Conservation (phyloP, 35 echinoderm and acorn worm species). For the Ptychodera flava region DNA sequence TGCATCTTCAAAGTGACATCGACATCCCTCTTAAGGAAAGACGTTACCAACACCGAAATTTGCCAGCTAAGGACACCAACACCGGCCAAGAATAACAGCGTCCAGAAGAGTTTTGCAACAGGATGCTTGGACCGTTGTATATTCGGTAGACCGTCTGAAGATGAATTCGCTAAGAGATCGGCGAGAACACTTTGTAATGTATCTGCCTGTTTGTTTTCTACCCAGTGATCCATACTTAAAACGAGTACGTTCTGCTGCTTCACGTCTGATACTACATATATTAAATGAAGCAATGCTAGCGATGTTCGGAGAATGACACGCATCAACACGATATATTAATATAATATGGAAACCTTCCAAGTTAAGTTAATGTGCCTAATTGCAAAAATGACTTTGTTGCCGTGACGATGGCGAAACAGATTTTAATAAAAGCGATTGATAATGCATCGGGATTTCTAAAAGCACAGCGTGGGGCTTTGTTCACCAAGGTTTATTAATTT, state of each 20-base stretch:
- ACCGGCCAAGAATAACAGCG: conserved; percentile 5
- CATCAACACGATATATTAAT: too few species aligned
- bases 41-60: background rate
- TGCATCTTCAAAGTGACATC: conserved; percentile 26
- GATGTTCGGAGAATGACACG: too few species aligned
- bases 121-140: conserved; percentile 16
- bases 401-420: too few species aligned
- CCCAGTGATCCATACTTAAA: background rate
- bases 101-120: conserved; percentile 27
- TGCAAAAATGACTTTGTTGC: too few species aligned
- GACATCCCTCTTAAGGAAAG: conserved; percentile 20
- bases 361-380: too few species aligned
- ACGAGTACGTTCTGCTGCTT: too few species aligned
- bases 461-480: too few species aligned
- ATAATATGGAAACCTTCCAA: too few species aligned
- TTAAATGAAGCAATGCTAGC: too few species aligned
- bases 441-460: too few species aligned
- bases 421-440: too few species aligned
- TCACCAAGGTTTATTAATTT: too few species aligned
- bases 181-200: background rate
- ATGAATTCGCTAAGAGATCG: conserved; percentile 22
- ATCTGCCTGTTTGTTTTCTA: background rate
- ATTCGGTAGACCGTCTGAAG: conserved; percentile 52
- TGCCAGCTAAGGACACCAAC: conserved; percentile 4
- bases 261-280: background rate